phyloP scores from a whole-genome alignment of 2,888 invertebrate species.

The Subacronicta megacephala region DNA sequence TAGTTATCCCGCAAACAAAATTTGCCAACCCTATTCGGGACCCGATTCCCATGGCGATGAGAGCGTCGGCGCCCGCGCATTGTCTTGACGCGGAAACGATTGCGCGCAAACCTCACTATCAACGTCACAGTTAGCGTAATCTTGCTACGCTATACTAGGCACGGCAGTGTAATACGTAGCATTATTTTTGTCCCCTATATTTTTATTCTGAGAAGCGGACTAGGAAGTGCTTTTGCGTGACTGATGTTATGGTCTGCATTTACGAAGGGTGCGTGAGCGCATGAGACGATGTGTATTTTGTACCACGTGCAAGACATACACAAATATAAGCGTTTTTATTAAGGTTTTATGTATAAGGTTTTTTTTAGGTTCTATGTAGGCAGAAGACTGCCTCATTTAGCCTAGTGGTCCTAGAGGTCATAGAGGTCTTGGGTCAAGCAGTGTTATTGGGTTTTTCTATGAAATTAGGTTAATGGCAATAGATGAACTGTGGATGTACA shows the following conservation, averaged over 20 bases:
- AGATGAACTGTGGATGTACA: too few relatives aligned
- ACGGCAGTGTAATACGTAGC: conserved; percentile 39
- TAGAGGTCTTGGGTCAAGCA: too few relatives aligned
- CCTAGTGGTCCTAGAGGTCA: too few relatives aligned
- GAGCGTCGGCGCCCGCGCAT: conserved; percentile 74
- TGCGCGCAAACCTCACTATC: conserved; percentile 56
- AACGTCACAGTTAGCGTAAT: conserved; percentile 61
- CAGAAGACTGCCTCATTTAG: too few relatives aligned
- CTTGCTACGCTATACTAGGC: conserved; percentile 41
- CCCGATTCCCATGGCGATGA: conserved; percentile 80
- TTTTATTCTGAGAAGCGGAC: conserved; percentile 18
- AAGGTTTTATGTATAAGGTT: too few relatives aligned
- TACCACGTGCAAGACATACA: too few relatives aligned
- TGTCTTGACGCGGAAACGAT: conserved; percentile 78
- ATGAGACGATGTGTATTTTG: too few relatives aligned
- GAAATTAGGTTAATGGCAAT: too few relatives aligned
- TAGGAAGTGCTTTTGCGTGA: conserved; percentile 7
- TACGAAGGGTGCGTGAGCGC: too few relatives aligned
- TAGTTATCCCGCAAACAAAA: conserved; percentile 7
- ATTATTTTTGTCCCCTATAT: conserved; percentile 40
- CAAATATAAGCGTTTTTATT: too few relatives aligned
- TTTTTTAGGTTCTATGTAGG: too few relatives aligned
- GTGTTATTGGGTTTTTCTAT: too few relatives aligned
- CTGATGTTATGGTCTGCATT: not conserved
- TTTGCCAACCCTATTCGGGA: conserved; percentile 45